These are phyloP conservation scores for Rotaria macrura DNA, from an alignment of 2,888 invertebrate genomes.

Conservation along the genomic window DNA sequence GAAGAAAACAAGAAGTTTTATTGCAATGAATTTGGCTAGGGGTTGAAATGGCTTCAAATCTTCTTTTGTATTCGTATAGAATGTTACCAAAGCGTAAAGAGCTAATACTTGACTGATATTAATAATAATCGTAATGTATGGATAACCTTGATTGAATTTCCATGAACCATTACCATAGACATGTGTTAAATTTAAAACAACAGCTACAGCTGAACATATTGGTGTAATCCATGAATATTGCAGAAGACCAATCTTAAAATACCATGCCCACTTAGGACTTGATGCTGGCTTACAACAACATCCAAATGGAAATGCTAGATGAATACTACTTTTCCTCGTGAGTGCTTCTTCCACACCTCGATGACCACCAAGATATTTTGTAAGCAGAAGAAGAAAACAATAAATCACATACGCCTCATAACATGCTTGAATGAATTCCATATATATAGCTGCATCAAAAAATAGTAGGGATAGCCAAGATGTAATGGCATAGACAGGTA, in stretches of 20 bases:
- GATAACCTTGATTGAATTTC: constrained; percentile 67
- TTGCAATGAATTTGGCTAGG: constrained; percentile 84
- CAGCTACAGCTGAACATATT: not conserved
- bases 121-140: constrained; percentile 73
- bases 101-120: constrained; percentile 81
- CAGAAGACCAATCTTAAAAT: not conserved
- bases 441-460: constrained; percentile 75
- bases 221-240: constrained; percentile 2
- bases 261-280: not conserved
- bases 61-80: constrained; percentile 75
- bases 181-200: constrained; percentile 65
- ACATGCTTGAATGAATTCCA: constrained; percentile 82
- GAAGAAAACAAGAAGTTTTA: constrained; percentile 91
- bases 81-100: constrained; percentile 86
- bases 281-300: constrained; percentile 64
- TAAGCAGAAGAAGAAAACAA: constrained; percentile 59
- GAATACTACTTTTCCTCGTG: not conserved
- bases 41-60: constrained; percentile 84
- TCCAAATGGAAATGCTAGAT: constrained; percentile 52
- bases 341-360: constrained; percentile 23
- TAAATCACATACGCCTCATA: constrained; percentile 96
- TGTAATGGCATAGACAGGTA: constrained; percentile 86
- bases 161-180: constrained; percentile 87
- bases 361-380: constrained; percentile 23
- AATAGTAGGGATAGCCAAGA: constrained; percentile 81